Base-by-base conservation (phyloP, 35 echinoderm and acorn worm species). In the Strongylocentrotus purpuratus region DNA sequence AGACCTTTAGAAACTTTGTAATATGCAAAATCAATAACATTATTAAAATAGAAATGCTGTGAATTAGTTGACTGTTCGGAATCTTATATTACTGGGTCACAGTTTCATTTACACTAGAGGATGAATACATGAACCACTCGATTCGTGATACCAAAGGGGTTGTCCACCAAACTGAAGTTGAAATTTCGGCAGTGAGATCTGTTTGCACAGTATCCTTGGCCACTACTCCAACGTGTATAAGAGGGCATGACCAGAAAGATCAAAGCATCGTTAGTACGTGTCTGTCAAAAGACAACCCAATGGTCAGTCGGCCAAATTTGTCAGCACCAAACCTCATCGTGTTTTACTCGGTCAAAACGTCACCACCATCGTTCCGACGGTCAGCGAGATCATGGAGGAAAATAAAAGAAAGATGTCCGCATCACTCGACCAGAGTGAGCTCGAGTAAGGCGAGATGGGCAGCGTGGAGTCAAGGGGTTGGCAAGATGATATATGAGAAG, bases 261-360 rank as follows among this genome's bases (percentile, higher is more conserved):
- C 65, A 78, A 78, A 78, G 65, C 65, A 78, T 78, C 65, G 65
- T 78, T 78, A 78, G 65, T 78, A 78, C 65, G 65, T 78, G 65
- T 78, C 65, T 78, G 65, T 78, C 65, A 78, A 78, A 78, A 78
- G 65, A 78, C 65, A 78, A 78, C 65, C 65, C 65, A 78, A n/a
- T 78, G 65, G 65, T 78, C 65, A 78, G 65, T 28, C 65, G 22
- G 65, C 20, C 65, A 78, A 78, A 78, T 78, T 78, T 78, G 65
- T 78, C 65, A 78, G 22, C 65, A 28, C 65, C 18, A 78, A 78
- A 78, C 65, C 65, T 78, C 65, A 78, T 78, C 65, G 65, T 78
- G 65, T 78, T 78, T 78, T 41, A 3, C 3, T 78, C 65, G 52
- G 17, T 3, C 35, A 41, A 55, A 13, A 55, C 10, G 50, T 78